phyloP scores from a whole-genome alignment of 2,113 vertebrate species.

The Crotophaga sulcirostris region DNA sequence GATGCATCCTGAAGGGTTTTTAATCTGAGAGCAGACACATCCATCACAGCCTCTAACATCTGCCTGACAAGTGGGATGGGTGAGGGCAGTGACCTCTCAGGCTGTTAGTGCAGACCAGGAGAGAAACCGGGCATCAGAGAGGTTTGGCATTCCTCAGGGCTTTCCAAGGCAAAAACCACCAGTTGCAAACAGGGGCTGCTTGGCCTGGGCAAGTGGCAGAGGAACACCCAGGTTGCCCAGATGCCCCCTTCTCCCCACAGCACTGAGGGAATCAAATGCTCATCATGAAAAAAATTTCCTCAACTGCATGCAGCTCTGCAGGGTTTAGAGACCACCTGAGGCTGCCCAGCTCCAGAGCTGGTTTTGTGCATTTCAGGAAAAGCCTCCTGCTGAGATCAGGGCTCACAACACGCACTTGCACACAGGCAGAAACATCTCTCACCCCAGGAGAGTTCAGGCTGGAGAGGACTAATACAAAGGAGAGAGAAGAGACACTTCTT shows the following conservation, averaged over 20 bases:
- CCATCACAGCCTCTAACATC: neutral
- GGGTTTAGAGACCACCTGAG: neutral
- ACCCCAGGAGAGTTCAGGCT: neutral
- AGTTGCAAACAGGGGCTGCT: neutral
- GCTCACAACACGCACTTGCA: neutral
- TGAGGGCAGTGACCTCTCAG: neutral
- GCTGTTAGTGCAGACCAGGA: neutral
- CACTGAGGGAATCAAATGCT: rapidly evolving
- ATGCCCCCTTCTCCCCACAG: neutral
- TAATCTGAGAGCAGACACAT: neutral
- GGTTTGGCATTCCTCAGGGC: neutral
- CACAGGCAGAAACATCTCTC: rapidly evolving
- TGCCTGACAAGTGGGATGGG: neutral
- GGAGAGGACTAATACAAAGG: neutral
- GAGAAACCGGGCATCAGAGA: neutral
- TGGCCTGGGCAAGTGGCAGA: rapidly evolving
- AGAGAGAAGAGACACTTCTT: neutral
- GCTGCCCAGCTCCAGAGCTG: neutral
- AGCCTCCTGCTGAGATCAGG: neutral
- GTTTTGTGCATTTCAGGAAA: neutral
- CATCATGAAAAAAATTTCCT: neutral
- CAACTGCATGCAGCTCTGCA: neutral
- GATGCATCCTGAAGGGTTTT: neutral
- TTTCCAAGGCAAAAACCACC: neutral
- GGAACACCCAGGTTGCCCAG: neutral